phyloP scores from a whole-genome alignment of 2,113 vertebrate species.

The Axis porcinus region DNA sequence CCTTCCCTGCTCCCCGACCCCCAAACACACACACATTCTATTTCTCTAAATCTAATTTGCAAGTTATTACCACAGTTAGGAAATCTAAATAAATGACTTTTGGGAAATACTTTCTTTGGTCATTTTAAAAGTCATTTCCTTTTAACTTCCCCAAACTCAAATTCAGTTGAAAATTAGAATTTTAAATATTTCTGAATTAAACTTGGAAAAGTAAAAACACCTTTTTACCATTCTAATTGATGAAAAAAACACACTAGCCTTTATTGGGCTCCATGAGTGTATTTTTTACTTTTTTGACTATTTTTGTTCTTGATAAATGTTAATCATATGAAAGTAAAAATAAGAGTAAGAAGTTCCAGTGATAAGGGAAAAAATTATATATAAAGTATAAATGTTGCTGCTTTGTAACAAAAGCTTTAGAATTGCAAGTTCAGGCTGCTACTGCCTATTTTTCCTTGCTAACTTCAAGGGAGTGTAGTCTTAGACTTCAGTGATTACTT shows the following conservation, averaged over 20 bases:
- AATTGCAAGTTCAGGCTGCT: slow-evolving; percentile 56
- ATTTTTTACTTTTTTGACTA: background rate
- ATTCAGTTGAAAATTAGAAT: slow-evolving; percentile 31
- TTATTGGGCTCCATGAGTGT: background rate
- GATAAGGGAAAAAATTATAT: background rate
- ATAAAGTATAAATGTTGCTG: slow-evolving; percentile 29
- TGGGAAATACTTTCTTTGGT: background rate
- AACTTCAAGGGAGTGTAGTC: slow-evolving; percentile 52
- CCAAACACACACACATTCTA: background rate
- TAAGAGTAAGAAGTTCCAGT: background rate
- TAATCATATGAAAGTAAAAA: background rate
- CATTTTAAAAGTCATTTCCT: background rate
- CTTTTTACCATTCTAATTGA: background rate
- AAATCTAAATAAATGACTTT: slow-evolving; percentile 5
- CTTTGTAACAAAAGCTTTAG: slow-evolving; percentile 66
- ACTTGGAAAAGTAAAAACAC: background rate
- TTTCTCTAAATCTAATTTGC: background rate
- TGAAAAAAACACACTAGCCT: background rate
- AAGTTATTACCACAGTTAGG: background rate
- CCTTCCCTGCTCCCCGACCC: accelerated
- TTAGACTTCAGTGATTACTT: slow-evolving; percentile 69
- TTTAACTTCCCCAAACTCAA: background rate
- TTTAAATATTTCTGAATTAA: slow-evolving; percentile 44
- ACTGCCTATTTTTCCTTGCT: slow-evolving; percentile 64
- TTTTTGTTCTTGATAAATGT: slow-evolving; percentile 12